Conservation (phyloP, 2,888 invertebrate species). For the Merodon equestris region DNA sequence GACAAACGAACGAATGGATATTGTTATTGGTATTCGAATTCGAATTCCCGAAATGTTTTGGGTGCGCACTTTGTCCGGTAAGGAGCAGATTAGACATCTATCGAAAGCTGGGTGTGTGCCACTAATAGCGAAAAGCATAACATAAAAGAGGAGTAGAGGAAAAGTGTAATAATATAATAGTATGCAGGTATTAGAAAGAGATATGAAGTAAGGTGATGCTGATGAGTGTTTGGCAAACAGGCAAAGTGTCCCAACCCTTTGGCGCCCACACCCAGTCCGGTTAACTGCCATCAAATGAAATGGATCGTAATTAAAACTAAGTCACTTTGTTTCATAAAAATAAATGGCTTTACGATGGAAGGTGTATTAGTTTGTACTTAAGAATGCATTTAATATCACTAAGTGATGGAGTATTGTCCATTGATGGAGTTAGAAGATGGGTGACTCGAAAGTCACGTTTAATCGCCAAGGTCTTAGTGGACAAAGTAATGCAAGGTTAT, state of each 20-base stretch:
- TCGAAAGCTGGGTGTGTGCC: slow-evolving; percentile 52
- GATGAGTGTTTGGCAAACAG: slow-evolving; percentile 13
- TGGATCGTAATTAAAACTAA: no score
- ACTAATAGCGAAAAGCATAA: slow-evolving; percentile 23
- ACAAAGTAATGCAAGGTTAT: no score
- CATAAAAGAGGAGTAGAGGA: slow-evolving; percentile 29
- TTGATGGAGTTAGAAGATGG: no score
- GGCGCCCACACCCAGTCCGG: slow-evolving; percentile 16
- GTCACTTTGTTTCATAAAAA: no score
- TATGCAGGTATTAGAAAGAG: slow-evolving; percentile 47
- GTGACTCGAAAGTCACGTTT: no score
- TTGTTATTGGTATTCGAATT: slow-evolving; percentile 36
- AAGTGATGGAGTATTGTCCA: no score
- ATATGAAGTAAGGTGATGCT: slow-evolving; percentile 13
- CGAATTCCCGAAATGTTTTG: slow-evolving; percentile 61
- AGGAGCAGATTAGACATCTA: slow-evolving; percentile 53
- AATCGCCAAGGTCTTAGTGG: no score
- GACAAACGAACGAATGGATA: not conserved
- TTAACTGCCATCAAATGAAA: no score
- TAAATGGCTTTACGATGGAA: no score
- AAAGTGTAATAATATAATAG: slow-evolving; percentile 20
- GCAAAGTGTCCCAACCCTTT: slow-evolving; percentile 1
- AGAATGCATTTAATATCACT: no score
- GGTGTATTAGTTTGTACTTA: no score
- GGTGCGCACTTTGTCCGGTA: slow-evolving; percentile 46